phyloP scores from a whole-genome alignment of 37 sponge, comb jelly and placozoan species.

The Spongilla lacustris region DNA sequence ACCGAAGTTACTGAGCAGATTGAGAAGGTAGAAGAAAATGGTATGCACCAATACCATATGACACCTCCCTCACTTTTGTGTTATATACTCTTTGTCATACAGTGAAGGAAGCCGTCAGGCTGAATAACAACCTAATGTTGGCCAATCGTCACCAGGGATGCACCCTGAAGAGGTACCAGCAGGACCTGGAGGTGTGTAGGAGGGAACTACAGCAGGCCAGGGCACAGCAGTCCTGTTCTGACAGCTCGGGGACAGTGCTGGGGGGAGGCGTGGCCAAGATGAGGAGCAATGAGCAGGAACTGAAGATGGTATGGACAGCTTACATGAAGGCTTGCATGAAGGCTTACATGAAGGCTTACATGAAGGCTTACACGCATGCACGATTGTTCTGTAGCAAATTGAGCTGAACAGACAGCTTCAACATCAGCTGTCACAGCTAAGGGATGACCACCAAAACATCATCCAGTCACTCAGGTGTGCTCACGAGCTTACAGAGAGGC shows the following conservation, averaged over 20 bases:
- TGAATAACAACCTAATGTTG: slow-evolving; percentile 55
- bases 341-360: too few species aligned
- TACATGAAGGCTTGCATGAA: too few species aligned
- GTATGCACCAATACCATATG: slow-evolving; percentile 27
- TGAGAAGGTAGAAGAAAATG: slow-evolving; percentile 54
- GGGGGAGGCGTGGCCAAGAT: not conserved
- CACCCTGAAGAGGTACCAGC: slow-evolving; percentile 14
- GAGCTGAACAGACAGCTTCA: slow-evolving; percentile 64
- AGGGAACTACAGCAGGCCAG: slow-evolving; percentile 44
- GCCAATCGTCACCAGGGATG: slow-evolving; percentile 69
- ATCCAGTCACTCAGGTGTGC: slow-evolving; percentile 56
- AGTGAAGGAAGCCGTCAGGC: slow-evolving; percentile 44
- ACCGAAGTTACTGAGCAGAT: slow-evolving; percentile 46
- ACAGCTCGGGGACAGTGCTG: not conserved
- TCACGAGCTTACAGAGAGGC: slow-evolving; percentile 44
- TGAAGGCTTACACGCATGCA: too few species aligned
- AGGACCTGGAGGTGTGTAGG: slow-evolving; percentile 34
- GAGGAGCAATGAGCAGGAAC: slow-evolving; percentile 46
- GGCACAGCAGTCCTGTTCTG: not conserved
- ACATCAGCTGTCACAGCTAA: slow-evolving; percentile 36
- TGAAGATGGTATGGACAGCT: slow-evolving; percentile 62
- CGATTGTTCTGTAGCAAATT: slow-evolving; percentile 14
- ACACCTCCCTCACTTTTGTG: not conserved
- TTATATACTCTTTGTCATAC: too few species aligned
- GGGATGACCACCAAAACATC: slow-evolving; percentile 49